These are phyloP conservation scores for Leptopilina syphax DNA, from an alignment of 2,888 invertebrate genomes.

Conservation along the genomic window DNA sequence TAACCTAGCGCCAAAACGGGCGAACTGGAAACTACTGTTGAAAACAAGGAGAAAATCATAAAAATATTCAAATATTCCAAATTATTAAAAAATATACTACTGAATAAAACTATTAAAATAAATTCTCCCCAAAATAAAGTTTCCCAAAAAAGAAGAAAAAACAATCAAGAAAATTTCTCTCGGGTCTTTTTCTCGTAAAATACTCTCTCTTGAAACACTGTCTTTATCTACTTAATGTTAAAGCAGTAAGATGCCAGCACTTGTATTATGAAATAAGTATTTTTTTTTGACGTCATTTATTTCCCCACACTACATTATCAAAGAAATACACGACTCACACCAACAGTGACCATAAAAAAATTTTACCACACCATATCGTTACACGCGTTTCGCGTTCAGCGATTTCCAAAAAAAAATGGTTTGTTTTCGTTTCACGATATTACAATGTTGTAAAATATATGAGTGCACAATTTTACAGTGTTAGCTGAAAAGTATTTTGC, in stretches of 20 bases:
- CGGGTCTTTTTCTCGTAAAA: too few species aligned
- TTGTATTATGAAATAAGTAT: background rate
- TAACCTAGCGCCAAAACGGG: too few species aligned
- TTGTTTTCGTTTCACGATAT: background rate
- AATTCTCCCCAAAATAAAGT: too few species aligned
- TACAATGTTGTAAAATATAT: too few species aligned
- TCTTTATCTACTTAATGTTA: background rate
- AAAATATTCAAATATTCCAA: too few species aligned
- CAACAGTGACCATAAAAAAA: background rate
- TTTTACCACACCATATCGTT: background rate
- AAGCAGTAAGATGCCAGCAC: background rate
- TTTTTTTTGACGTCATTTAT: slow-evolving; percentile 6
- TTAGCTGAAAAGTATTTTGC: background rate
- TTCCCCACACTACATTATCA: background rate
- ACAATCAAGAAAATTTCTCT: too few species aligned
- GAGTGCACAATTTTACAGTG: background rate
- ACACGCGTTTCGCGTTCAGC: slow-evolving; percentile 9
- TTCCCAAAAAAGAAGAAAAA: too few species aligned
- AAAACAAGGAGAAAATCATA: too few species aligned
- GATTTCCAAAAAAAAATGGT: slow-evolving; percentile 1
- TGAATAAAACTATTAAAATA: too few species aligned
- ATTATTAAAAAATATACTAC: too few species aligned
- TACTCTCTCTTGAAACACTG: too few species aligned
- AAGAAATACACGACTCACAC: background rate
- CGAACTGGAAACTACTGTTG: too few species aligned